Base-by-base conservation (phyloP, 2,797 vertebrate species). In the Anisognathus igniventris region DNA sequence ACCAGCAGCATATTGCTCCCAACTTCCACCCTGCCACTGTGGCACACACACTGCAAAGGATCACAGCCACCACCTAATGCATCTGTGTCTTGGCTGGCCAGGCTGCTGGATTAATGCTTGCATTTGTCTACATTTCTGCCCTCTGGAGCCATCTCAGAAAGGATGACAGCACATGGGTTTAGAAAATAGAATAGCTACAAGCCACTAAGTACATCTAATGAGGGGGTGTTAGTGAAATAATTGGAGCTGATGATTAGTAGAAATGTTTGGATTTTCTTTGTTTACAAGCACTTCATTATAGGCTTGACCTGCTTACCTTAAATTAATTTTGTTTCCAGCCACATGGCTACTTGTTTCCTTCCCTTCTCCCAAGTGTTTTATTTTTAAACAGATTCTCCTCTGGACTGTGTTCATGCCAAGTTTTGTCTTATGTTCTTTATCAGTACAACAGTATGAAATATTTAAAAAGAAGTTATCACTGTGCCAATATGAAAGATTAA, bases 401-500 rank as follows among this genome's bases (percentile, higher is more conserved):
- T 70, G 82, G 89, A 92, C 48, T 8, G 15, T 4, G 3, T 74
- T 90, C 79, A 62, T 95, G 95, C 93, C 96, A 96, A 96, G 78
- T 95, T 98, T 97, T 97, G 91, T 96, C 91, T 95, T 92, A 57
- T 95, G 86, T 94, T 96, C 79, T 94, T 95, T 97, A 97, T 97
- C 93, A 92, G 86, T 94, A 97, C 93, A 98, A 97, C 96, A 97
- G 64, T 92, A 97, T 98, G 79, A 98, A 98, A 98, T 98, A 98
- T 98, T 98, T 97, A 98, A 87, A 91, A 97, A 93, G 87, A 97
- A 93, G 90, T 97, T 98, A 98, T 97, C 92, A 79, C 88, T 93
- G 92, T 97, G 96, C 89, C 86, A 96, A 88, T 97, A 98, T 98
- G 78, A 98, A 98, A 98, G 84, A 97, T 98, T 98, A 96, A 98